Evolutionary conservation across 2,113 vertebrate species (phyloP).

Genomic region (Epinephelus lanceolatus): DNA sequence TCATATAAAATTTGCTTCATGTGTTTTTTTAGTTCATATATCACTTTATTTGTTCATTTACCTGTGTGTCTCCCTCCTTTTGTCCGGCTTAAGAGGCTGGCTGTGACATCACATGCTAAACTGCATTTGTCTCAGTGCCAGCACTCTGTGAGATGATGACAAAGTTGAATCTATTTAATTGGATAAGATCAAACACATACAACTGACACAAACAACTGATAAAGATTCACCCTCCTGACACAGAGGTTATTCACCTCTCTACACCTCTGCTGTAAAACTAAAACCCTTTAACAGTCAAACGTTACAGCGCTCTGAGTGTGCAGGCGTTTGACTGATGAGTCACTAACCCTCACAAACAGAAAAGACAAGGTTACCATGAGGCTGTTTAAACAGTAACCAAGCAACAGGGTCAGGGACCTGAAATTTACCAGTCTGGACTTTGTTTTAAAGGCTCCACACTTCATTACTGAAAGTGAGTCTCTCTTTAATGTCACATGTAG

Average conservation of each 20-base stretch:
- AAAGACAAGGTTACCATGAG: slow-evolving; percentile 44
- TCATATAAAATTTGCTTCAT: too few species aligned
- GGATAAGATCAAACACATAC: too few species aligned
- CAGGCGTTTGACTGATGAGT: slow-evolving; percentile 75
- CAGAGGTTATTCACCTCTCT: slow-evolving; percentile 51
- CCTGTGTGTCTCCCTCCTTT: too few species aligned
- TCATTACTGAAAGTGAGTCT: slow-evolving; percentile 3
- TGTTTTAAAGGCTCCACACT: slow-evolving; percentile 31
- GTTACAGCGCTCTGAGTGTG: neutral
- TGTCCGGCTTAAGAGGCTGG: too few species aligned
- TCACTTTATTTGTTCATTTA: too few species aligned
- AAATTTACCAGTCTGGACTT: slow-evolving; percentile 16
- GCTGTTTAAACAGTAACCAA: slow-evolving; percentile 76
- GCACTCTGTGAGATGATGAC: too few species aligned
- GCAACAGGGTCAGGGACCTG: slow-evolving; percentile 64
- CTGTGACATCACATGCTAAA: too few species aligned
- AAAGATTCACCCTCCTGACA: neutral
- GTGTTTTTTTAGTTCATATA: too few species aligned
- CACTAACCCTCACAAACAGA: slow-evolving; percentile 44
- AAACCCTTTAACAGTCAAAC: slow-evolving; percentile 13
- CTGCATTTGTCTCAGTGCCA: too few species aligned
- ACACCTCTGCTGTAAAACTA: slow-evolving; percentile 44
- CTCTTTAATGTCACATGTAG: neutral
- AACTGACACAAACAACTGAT: too few species aligned
- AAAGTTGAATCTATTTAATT: too few species aligned